These are phyloP conservation scores for Bombus pascuorum DNA, from an alignment of 1,140 invertebrate genomes.

Conservation along the genomic window DNA sequence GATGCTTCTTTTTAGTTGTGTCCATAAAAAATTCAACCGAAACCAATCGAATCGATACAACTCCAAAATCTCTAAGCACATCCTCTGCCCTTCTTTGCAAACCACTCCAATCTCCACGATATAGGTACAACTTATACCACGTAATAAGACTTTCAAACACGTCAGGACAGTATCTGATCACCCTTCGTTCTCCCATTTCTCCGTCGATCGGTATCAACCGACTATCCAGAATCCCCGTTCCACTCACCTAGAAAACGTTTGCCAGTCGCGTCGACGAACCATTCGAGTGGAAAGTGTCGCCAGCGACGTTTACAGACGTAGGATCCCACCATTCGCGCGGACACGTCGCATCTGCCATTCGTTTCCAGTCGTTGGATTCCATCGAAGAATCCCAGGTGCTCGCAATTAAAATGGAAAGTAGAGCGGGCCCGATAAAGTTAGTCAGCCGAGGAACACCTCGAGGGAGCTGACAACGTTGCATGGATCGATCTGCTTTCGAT, in stretches of 20 bases:
- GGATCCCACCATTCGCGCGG: neutral
- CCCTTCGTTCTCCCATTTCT: neutral
- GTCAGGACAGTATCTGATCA: neutral
- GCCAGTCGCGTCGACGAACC: neutral
- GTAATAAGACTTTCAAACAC: neutral
- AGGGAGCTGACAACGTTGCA: constrained; percentile 10
- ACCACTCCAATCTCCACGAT: too few relatives aligned
- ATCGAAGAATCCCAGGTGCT: constrained; percentile 2
- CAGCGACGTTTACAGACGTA: neutral
- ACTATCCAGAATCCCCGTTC: neutral
- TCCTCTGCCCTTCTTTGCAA: too few relatives aligned
- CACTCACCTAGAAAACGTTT: neutral
- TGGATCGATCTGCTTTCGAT: constrained; percentile 44
- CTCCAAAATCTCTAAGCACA: too few relatives aligned
- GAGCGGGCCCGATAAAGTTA: constrained; percentile 12
- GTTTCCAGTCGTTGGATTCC: constrained; percentile 11
- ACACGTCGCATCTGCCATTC: constrained; percentile 1
- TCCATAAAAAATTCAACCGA: too few relatives aligned
- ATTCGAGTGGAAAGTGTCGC: neutral
- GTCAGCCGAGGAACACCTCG: neutral
- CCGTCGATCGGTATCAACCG: neutral
- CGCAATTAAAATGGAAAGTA: constrained; percentile 44
- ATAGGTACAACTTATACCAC: too few relatives aligned
- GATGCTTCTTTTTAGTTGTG: too few relatives aligned
- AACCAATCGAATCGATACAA: too few relatives aligned